Percentiles rank a stretch among this genome's conserved stretches.
These are phyloP conservation scores for Rhopalosiphum padi DNA, from an alignment of 1,140 invertebrate genomes.

Conservation along the genomic window DNA sequence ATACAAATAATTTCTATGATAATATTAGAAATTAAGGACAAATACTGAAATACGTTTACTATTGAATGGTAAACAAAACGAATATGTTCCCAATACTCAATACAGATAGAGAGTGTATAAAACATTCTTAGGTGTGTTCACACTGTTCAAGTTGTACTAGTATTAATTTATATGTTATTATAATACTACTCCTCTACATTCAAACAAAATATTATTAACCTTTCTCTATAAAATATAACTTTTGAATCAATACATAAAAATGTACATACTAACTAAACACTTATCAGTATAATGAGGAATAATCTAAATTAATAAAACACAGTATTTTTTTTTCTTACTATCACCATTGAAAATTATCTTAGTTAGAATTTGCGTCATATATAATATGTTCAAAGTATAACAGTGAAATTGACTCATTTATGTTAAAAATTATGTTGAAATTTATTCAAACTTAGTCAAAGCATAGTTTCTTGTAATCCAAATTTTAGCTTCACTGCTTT, in stretches of 20 bases:
- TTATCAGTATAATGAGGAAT: background rate
- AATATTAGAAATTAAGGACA: constrained; percentile 23
- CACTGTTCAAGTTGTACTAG: background rate
- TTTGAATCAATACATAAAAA: background rate
- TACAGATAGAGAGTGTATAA: constrained; percentile 24
- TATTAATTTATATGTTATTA: background rate
- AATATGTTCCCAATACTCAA: constrained; percentile 18
- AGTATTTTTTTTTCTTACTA: no score
- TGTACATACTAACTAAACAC: no score
- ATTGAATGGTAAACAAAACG: background rate
- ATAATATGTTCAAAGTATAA: no score
- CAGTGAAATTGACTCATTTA: no score
- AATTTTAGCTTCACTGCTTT: no score
- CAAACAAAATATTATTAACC: background rate
- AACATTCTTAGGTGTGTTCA: constrained; percentile 21
- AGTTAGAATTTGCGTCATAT: no score
- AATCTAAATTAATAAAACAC: background rate
- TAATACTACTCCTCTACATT: background rate
- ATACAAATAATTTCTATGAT: background rate
- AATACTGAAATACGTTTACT: background rate
- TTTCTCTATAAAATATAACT: background rate
- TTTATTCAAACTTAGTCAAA: no score
- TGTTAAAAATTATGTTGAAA: no score
- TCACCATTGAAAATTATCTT: no score
- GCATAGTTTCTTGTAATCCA: no score